A percentile compares a stretch with the other conserved stretches of the same genome.
phyloP scores from a whole-genome alignment of 2,888 invertebrate species.

The Diadromus collaris region DNA sequence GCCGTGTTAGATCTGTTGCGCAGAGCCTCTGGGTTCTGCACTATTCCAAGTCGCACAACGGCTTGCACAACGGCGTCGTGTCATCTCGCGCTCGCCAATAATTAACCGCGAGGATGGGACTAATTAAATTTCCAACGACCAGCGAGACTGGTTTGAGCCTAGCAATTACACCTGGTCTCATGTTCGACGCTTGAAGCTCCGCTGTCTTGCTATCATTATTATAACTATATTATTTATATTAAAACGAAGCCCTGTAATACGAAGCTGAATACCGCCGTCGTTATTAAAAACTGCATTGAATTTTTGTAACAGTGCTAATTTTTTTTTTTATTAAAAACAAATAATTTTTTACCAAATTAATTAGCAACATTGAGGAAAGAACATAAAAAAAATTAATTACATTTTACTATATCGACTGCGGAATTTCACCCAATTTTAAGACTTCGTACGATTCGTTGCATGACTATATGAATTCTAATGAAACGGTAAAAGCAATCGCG shows the following conservation, averaged over 20 bases:
- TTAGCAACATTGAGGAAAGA: not conserved
- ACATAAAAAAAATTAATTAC: too few species aligned
- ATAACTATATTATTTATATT: conserved; percentile 23
- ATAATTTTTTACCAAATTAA: not conserved
- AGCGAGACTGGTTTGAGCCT: conserved; percentile 34
- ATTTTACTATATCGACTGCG: too few species aligned
- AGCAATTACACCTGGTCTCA: conserved; percentile 48
- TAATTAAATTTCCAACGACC: conserved; percentile 56
- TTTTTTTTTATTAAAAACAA: too few species aligned
- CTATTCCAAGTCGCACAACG: conserved; percentile 19
- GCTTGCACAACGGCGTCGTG: conserved; percentile 26
- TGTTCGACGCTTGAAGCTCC: conserved; percentile 5
- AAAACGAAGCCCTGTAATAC: conserved; percentile 10
- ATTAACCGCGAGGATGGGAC: conserved; percentile 40
- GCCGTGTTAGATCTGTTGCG: conserved; percentile 1
- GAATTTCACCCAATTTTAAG: not conserved
- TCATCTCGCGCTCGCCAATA: conserved; percentile 41
- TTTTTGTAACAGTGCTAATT: not conserved
- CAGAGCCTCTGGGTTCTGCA: conserved; percentile 9
- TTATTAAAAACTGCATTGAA: not conserved
- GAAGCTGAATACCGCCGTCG: not conserved
- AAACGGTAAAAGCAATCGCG: not conserved
- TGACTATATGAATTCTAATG: not conserved
- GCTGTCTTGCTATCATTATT: conserved; percentile 12
- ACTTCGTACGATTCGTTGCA: not conserved